These are phyloP conservation scores for Cygnus olor DNA, from an alignment of 2,797 vertebrate species.

Conservation along the genomic window DNA sequence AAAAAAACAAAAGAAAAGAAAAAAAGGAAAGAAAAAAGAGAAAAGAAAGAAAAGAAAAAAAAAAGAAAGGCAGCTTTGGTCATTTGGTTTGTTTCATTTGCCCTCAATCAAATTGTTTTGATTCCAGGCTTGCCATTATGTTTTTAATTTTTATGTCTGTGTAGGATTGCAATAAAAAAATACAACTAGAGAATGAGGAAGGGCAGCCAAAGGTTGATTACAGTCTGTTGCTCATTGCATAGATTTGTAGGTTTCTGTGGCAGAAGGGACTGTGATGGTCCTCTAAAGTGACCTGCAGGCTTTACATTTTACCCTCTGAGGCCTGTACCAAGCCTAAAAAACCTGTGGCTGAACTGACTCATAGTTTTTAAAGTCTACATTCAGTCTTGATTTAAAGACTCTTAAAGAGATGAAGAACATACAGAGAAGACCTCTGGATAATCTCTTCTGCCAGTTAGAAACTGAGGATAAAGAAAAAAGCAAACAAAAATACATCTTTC, in stretches of 20 bases:
- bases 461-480: not conserved
- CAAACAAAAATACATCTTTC: rapidly evolving
- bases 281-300: not conserved
- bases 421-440: not conserved
- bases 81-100: not conserved
- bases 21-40: rapidly evolving
- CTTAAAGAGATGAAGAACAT: not conserved
- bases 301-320: not conserved
- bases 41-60: rapidly evolving
- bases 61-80: not conserved
- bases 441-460: not conserved
- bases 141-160: not conserved
- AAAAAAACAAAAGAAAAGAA: rapidly evolving
- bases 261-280: not conserved
- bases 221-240: not conserved
- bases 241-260: not conserved
- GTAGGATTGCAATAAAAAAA: not conserved
- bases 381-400: not conserved
- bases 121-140: not conserved
- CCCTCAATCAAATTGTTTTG: not conserved
- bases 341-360: not conserved
- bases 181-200: not conserved
- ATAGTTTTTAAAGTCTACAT: not conserved
- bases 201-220: not conserved
- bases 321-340: not conserved